Conservation (phyloP, 2,797 vertebrate genomes). For the Botia kubotai region DNA sequence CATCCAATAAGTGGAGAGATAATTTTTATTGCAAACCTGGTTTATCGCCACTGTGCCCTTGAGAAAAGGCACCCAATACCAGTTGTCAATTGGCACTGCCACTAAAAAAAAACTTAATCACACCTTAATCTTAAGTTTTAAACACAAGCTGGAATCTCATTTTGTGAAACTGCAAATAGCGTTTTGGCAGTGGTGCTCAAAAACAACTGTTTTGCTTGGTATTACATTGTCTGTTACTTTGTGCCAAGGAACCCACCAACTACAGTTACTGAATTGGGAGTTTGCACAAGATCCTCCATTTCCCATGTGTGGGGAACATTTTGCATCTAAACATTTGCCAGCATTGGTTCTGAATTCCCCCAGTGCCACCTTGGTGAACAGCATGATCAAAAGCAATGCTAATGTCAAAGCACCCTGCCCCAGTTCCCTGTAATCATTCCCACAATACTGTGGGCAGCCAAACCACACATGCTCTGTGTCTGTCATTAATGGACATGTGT, state of each 20-base stretch:
- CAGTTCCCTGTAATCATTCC: conserved; percentile 64
- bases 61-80: no score
- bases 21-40: no score
- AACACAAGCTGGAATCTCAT: conserved; percentile 8
- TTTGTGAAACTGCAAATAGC: no score
- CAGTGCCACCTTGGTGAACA: conserved; percentile 63
- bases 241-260: no score
- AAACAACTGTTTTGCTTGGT: no score
- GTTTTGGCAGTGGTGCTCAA: no score
- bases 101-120: neutral
- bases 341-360: conserved; percentile 62
- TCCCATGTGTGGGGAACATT: conserved; percentile 55
- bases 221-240: no score
- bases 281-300: conserved; percentile 52
- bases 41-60: no score
- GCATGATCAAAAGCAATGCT: conserved; percentile 67
- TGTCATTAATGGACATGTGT: conserved; percentile 69
- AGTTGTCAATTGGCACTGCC: no score
- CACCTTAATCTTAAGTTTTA: conserved; percentile 11
- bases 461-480: conserved; percentile 58
- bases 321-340: conserved; percentile 56
- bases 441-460: conserved; percentile 57
- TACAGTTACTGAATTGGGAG: conserved; percentile 15
- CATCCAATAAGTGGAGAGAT: no score
- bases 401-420: conserved; percentile 61